Percentiles rank a stretch among this genome's conserved stretches.
Conservation (phyloP, 2,797 vertebrate species). For the Acipenser transmontanus region DNA sequence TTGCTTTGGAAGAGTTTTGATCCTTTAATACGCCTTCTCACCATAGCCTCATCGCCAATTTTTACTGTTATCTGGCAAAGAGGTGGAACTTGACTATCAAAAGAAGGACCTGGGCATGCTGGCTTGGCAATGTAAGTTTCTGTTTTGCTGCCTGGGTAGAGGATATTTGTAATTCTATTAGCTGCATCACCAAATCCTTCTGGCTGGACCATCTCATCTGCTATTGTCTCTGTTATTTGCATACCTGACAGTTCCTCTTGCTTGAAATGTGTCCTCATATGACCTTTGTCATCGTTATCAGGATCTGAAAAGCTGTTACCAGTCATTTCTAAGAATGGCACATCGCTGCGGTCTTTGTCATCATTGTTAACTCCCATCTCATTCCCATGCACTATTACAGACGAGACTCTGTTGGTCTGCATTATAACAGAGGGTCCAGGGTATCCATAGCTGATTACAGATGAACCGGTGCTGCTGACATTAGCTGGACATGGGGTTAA, state of each 20-base stretch:
- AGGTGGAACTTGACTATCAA: constrained; percentile 75
- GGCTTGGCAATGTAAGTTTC: constrained; percentile 97
- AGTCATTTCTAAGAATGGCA: constrained; percentile 47
- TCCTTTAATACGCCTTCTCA: constrained; percentile 86
- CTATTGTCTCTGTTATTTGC: constrained; percentile 61
- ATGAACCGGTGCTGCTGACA: constrained; percentile 35
- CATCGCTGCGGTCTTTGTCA: constrained; percentile 32
- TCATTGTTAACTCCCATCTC: constrained; percentile 45
- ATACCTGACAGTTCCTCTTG: constrained; percentile 61
- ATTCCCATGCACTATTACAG: constrained; percentile 61
- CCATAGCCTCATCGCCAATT: constrained; percentile 93
- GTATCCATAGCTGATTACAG: constrained; percentile 59
- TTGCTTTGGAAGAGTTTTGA: constrained; percentile 84
- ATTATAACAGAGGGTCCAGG: constrained; percentile 63
- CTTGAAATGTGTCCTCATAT: constrained; percentile 38
- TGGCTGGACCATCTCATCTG: constrained; percentile 57
- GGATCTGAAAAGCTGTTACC: constrained; percentile 45
- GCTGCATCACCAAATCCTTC: constrained; percentile 48
- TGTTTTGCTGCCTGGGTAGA: constrained; percentile 63
- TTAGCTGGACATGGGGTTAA: not conserved
- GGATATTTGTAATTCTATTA: constrained; percentile 43
- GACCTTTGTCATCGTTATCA: constrained; percentile 45
- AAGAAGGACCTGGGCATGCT: constrained; percentile 85
- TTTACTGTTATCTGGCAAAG: constrained; percentile 97
- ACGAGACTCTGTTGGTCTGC: constrained; percentile 64